phyloP scores from a whole-genome alignment of 2,113 vertebrate species.

The Dendropsophus ebraccatus region DNA sequence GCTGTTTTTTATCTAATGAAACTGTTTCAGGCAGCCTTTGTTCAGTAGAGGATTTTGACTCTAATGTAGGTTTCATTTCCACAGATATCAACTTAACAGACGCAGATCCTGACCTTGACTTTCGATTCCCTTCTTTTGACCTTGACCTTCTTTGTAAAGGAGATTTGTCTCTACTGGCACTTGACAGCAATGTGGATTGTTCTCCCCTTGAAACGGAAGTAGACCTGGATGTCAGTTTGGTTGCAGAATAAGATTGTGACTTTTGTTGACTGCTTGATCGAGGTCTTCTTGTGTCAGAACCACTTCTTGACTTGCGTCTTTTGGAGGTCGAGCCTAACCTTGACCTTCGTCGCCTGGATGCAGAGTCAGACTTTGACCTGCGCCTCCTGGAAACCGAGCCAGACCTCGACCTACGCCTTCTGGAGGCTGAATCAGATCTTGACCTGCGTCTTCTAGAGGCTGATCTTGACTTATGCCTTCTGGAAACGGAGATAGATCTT shows the following conservation, averaged over 20 bases:
- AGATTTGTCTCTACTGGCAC: neutral
- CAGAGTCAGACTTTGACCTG: neutral
- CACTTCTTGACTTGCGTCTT: slow-evolving; percentile 62
- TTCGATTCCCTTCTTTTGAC: neutral
- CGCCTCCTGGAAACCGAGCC: slow-evolving; percentile 12
- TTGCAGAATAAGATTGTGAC: neutral
- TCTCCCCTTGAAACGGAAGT: neutral
- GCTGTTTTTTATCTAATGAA: slow-evolving; percentile 72
- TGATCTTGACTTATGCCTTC: neutral
- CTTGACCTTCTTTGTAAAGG: neutral
- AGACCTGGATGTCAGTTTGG: slow-evolving; percentile 8
- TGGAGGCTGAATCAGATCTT: slow-evolving; percentile 64
- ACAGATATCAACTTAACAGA: neutral
- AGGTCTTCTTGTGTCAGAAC: slow-evolving; percentile 61
- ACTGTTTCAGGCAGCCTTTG: slow-evolving; percentile 68
- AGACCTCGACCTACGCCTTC: slow-evolving; percentile 56
- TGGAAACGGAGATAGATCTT: neutral
- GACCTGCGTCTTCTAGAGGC: slow-evolving; percentile 55
- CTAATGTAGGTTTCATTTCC: neutral
- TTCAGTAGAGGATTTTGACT: slow-evolving; percentile 63
- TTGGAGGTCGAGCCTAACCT: neutral
- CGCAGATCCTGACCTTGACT: slow-evolving; percentile 34
- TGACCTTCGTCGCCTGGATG: neutral
- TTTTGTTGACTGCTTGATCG: slow-evolving; percentile 46
- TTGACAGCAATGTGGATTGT: neutral